Percentiles rank a stretch among this genome's conserved stretches.
Evolutionary conservation across 2,888 invertebrate species (phyloP).

Genomic region (Microctonus brassicae): DNA sequence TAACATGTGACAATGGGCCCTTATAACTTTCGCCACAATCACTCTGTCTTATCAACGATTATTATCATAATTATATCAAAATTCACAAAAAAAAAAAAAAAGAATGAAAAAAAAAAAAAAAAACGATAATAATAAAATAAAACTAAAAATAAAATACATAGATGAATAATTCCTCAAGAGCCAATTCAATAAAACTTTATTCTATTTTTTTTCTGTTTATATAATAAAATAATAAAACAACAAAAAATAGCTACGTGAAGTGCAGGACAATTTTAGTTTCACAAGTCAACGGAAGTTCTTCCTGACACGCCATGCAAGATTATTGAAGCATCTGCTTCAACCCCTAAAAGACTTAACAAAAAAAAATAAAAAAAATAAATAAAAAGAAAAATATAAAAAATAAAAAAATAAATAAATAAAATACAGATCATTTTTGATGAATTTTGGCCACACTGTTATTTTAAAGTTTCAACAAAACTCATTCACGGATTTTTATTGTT

Average conservation of each 20-base stretch:
- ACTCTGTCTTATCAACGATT: too few relatives aligned
- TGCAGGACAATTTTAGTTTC: conserved; percentile 4
- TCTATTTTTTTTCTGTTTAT: too few relatives aligned
- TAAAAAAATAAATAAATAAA: conserved; percentile 34
- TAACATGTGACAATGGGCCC: background rate
- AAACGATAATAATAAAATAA: background rate
- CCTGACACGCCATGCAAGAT: background rate
- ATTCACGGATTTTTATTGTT: background rate
- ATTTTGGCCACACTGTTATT: conserved; percentile 13
- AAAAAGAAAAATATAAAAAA: background rate
- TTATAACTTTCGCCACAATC: background rate
- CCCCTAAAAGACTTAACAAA: background rate
- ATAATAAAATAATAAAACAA: background rate
- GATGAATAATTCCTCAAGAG: too few relatives aligned
- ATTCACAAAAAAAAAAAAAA: background rate
- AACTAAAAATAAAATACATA: too few relatives aligned
- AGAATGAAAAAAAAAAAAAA: background rate
- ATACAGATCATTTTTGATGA: conserved; percentile 41
- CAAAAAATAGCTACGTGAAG: background rate
- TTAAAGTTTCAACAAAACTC: conserved; percentile 24
- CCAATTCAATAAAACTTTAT: background rate
- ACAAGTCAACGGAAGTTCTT: conserved; percentile 12
- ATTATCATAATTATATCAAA: background rate
- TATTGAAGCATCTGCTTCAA: background rate
- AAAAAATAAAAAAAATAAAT: background rate